Base-by-base conservation (phyloP, 2,888 invertebrate genomes). In the Erebia aethiops region DNA sequence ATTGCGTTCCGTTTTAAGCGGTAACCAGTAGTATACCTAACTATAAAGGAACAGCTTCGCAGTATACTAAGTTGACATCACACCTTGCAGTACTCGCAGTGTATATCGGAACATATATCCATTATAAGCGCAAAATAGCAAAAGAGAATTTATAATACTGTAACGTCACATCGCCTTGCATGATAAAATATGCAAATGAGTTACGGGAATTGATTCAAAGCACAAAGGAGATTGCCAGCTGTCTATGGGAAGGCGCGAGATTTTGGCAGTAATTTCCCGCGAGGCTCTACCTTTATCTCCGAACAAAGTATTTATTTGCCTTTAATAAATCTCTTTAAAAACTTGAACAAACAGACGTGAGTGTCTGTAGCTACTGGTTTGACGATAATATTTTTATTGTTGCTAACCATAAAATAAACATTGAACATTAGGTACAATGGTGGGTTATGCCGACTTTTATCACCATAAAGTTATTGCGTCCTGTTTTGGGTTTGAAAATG, bases 151-250 rank as follows among this genome's bases (percentile, higher is more conserved):
- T 77, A 78, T 82, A 81, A 82, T 82, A 82, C 80, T 86, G 86
- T 85, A 86, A 78, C 86, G 85, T 87, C 87, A 86, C 87, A 87
- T 85, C 87, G 86, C 83, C 85, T 89, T 87, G 85, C 86, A 83
- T 89, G 90, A 90, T 92, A 90, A 92, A 92, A 91, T 91, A 92
- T 92, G 92, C 89, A 92, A 88, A 92, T 91, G 91, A 89, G 91
- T 91, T 88, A 90, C 87, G 90, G 91, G 92, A 91, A 92, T 92
- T 92, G 92, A 92, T 92, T 92, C 90, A 82, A 84, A 85, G 88
- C 90, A 91, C 92, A 92, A 90, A 92, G 88, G 90, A 87, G 84
- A 82, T 83, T 80, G 81, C 78, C 81, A 81, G 85, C 89, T 87
- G 91, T 88, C 90, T 91, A 87, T 89, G 87, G 87, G 82, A 86